Evolutionary conservation across 2,113 vertebrate species (phyloP).

Genomic region (Takifugu flavidus): DNA sequence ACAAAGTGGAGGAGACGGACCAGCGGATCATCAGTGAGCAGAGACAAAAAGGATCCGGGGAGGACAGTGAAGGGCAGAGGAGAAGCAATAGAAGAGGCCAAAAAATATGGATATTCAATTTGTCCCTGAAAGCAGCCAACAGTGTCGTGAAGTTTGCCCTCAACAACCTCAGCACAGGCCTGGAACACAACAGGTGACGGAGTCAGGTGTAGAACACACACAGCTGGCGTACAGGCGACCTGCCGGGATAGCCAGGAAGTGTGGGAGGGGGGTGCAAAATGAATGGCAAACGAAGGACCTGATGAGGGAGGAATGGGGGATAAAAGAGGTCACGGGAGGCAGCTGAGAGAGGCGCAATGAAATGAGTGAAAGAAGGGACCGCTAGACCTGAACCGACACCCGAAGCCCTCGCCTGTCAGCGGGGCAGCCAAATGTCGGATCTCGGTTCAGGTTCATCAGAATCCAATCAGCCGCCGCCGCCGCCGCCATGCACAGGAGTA

Average conservation of each 20-base stretch:
- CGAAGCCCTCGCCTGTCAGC: conserved; percentile 35
- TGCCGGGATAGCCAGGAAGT: conserved; percentile 10
- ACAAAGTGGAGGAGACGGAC: conserved; percentile 44
- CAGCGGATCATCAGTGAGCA: conserved; percentile 38
- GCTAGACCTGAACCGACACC: conserved; percentile 66
- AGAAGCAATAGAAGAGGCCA: conserved; percentile 2
- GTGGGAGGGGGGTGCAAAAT: conserved; percentile 3
- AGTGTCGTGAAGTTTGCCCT: conserved; percentile 17
- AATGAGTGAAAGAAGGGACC: conserved; percentile 63
- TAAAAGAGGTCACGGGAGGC: conserved; percentile 67
- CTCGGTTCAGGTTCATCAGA: conserved; percentile 57
- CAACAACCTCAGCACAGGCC: conserved; percentile 22
- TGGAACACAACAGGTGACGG: conserved; percentile 45
- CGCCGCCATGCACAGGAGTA: conserved; percentile 36
- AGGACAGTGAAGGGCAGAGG: conserved; percentile 39
- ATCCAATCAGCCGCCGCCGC: conserved; percentile 44
- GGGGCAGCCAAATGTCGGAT: conserved; percentile 62
- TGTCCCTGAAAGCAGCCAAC: conserved; percentile 14
- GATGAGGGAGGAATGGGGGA: conserved; percentile 49
- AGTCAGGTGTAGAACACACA: conserved; percentile 8
- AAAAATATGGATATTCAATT: conserved; percentile 3
- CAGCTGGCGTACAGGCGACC: conserved; percentile 12
- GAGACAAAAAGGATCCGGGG: conserved; percentile 25
- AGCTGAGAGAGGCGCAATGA: conserved; percentile 71
- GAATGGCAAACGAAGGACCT: conserved; percentile 37